Conservation (phyloP, 1,140 invertebrate species). For the Popillia japonica region DNA sequence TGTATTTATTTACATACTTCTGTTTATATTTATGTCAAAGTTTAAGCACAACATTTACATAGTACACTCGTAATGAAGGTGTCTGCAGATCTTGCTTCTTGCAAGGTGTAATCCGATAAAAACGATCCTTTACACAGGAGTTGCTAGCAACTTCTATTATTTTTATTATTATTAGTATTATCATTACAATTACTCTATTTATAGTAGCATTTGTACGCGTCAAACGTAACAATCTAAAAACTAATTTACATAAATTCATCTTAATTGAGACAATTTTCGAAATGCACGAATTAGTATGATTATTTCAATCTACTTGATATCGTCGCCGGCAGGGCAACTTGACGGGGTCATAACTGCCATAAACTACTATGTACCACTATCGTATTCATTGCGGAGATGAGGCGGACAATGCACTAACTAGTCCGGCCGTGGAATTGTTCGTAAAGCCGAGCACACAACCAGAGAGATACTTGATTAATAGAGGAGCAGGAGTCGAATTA, state of each 20-base stretch:
- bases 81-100: no score
- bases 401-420: background rate
- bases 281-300: slow-evolving; percentile 1
- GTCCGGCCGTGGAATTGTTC: background rate
- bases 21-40: slow-evolving; percentile 14
- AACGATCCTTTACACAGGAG: no score
- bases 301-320: slow-evolving; percentile 12
- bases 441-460: background rate
- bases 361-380: background rate
- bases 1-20: background rate
- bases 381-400: background rate
- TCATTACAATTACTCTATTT: no score
- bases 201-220: background rate
- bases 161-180: no score
- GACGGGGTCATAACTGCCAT: background rate
- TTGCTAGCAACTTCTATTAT: no score
- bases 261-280: slow-evolving; percentile 1
- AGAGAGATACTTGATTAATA: background rate
- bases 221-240: background rate
- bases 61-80: no score
- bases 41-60: background rate
- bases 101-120: no score
- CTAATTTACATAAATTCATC: slow-evolving; percentile 4
- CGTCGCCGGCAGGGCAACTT: background rate
- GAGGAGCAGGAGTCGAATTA: slow-evolving; percentile 13